These are phyloP conservation scores for Leptinotarsa texana DNA, from an alignment of 1,140 invertebrate genomes.

Conservation along the genomic window DNA sequence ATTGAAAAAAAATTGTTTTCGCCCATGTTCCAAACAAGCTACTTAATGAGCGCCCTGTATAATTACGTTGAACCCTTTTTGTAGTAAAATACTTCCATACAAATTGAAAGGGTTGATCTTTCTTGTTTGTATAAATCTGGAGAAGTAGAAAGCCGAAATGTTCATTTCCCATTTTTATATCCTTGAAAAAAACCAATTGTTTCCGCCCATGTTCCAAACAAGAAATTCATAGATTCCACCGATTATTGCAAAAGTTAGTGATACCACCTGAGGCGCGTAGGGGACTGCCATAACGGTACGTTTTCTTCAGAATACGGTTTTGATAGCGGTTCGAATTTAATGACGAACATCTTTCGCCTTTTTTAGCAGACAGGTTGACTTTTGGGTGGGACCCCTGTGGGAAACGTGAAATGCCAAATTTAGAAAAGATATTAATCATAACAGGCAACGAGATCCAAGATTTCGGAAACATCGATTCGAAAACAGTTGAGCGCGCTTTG, in stretches of 20 bases:
- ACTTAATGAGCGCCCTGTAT: too few relatives aligned
- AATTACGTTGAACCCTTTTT: too few relatives aligned
- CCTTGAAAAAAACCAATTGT: not conserved
- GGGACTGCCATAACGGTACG: not conserved
- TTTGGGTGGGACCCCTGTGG: conserved; percentile 18
- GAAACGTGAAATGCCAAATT: conserved; percentile 19
- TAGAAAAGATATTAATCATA: conserved; percentile 18
- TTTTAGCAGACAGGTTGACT: conserved; percentile 21
- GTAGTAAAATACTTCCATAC: too few relatives aligned
- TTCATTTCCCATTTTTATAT: not conserved
- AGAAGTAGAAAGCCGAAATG: too few relatives aligned
- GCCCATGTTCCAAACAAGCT: not conserved
- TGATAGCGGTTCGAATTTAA: conserved; percentile 12
- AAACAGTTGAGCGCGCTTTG: not conserved
- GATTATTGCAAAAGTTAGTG: not conserved
- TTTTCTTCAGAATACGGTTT: not conserved
- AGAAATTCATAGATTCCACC: not conserved
- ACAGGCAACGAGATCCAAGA: conserved; percentile 9
- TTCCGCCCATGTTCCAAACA: not conserved
- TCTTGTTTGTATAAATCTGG: too few relatives aligned
- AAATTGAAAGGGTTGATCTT: too few relatives aligned
- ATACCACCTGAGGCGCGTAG: not conserved
- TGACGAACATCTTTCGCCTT: conserved; percentile 16
- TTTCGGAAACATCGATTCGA: not conserved
- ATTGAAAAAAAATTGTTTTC: not conserved